Base-by-base conservation (phyloP, 2,113 vertebrate genomes). In the Natator depressus region DNA sequence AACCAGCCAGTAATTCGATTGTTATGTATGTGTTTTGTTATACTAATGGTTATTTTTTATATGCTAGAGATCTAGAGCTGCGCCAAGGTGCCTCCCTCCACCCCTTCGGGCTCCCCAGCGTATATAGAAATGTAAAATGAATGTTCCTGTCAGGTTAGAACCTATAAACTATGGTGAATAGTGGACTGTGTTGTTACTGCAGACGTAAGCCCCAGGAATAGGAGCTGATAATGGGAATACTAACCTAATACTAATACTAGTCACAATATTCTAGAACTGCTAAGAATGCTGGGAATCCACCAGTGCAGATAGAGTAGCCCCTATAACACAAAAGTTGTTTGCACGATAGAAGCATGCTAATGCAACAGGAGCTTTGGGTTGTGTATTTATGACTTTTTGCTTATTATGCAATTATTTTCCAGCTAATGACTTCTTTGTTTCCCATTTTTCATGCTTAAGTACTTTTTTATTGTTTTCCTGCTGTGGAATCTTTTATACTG, bases 351-450 rank as follows among this genome's bases (percentile, higher is more conserved):
- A 3, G 1, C 1, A 82, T 78, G 47, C 11, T 91, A 93, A 51
- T n/a, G 22, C 25, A 89, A 16, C 27, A 85, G 51, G 76, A 94
- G 80, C 10, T 89, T 84, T 92, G 38, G 2, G 54, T 69, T 62
- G 10, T 80, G 24, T 94, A 83, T 92, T 93, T 88, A 79, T 85
- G 38, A 42, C n/a, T 92, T 91, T 29, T 96, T 29, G 81, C 5
- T 55, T 96, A 89, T 92, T 80, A 92, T 79, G 31, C 10, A 90
- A 75, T 51, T 57, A 14, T 82, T 87, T 80, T 96, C 57, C 6
- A 62, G 50, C 24, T 90, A 97, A 80, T 93, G 14, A n/a, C 17
- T 93, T 90, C 27, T 76, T 87, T 89, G 9, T 87, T 97, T 94
- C 50, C 75, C 59, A 46, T 24, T 86, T 92, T 81, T 88, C 92